phyloP scores from a whole-genome alignment of 2,113 vertebrate genomes.

The Coptodon bakossiorum region DNA sequence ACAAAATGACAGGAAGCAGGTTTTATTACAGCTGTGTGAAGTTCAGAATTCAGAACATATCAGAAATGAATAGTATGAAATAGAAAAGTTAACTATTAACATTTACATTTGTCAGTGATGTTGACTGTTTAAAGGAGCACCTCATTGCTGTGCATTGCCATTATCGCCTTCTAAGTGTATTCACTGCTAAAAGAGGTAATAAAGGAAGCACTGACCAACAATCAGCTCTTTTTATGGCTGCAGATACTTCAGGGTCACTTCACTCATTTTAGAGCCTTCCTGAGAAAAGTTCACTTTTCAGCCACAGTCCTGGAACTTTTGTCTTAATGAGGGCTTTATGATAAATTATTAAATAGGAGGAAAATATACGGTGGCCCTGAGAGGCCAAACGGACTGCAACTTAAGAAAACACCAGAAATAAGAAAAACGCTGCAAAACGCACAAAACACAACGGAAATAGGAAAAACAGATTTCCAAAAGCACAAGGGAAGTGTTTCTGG shows the following conservation, averaged over 20 bases:
- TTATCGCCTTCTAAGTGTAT: not conserved
- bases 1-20: not conserved
- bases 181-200: not conserved
- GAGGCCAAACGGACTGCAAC: not conserved
- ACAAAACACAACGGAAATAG: not conserved
- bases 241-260: not conserved
- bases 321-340: not conserved
- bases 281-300: not conserved
- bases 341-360: not conserved
- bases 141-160: not conserved
- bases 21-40: not conserved
- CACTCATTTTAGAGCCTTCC: not conserved
- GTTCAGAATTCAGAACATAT: not conserved
- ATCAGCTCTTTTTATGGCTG: not conserved
- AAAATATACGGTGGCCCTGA: not conserved
- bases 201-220: not conserved
- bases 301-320: not conserved
- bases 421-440: not conserved
- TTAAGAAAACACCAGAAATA: not conserved
- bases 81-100: not conserved
- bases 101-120: not conserved
- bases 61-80: not conserved
- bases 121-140: not conserved
- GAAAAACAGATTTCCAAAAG: not conserved
- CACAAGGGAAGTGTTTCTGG: not conserved